Evolutionary conservation across 2,888 invertebrate species (phyloP).

Genomic region (Pelosia muscerda): DNA sequence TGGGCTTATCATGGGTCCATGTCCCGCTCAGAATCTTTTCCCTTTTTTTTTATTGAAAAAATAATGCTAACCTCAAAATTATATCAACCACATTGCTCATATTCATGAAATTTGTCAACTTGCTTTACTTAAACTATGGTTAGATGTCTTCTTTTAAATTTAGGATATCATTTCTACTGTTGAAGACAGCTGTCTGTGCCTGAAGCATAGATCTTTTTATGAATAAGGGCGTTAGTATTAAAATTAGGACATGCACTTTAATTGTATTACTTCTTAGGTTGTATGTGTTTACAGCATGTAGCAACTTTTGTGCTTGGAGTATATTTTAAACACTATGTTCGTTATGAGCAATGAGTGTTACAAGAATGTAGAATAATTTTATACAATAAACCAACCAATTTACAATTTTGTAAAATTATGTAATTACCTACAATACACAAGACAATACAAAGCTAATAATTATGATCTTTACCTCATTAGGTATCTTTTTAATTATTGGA

Average conservation of each 20-base stretch:
- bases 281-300: conserved; percentile 18
- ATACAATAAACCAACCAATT: conserved; percentile 8
- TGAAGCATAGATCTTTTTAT: too few species aligned
- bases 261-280: conserved; percentile 12
- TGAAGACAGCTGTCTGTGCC: too few species aligned
- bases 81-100: too few species aligned
- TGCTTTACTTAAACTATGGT: too few species aligned
- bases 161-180: too few species aligned
- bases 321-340: conserved; percentile 6
- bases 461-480: conserved; percentile 15
- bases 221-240: not conserved
- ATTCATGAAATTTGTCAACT: too few species aligned
- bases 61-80: too few species aligned
- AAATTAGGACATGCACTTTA: conserved; percentile 6
- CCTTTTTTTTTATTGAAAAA: too few species aligned
- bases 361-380: not conserved
- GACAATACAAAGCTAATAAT: conserved; percentile 14
- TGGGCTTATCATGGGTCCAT: too few species aligned
- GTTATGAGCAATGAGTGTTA: conserved; percentile 10
- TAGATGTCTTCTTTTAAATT: too few species aligned
- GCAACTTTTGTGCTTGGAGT: not conserved
- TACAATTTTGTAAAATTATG: conserved; percentile 12
- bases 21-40: too few species aligned
- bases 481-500: conserved; percentile 1
- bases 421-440: conserved; percentile 1